phyloP scores from a whole-genome alignment of 2,888 invertebrate species.

The Hedya salicella region DNA sequence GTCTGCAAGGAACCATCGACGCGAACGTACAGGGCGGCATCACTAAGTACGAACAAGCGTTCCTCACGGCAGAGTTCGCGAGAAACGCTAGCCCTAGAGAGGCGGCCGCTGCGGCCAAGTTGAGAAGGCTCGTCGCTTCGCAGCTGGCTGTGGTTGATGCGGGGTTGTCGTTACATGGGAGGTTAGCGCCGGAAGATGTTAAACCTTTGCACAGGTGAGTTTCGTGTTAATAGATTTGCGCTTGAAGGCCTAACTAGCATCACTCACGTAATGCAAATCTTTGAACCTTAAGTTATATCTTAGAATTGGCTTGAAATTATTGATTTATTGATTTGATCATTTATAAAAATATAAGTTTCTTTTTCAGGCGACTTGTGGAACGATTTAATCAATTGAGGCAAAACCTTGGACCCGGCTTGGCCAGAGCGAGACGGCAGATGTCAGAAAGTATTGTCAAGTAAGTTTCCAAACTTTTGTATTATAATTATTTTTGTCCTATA shows the following conservation, averaged over 20 bases:
- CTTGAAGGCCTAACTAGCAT: no score
- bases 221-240: background rate
- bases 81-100: constrained; percentile 85
- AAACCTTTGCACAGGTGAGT: constrained; percentile 91
- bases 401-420: constrained; percentile 87
- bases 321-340: no score
- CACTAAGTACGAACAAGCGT: constrained; percentile 97
- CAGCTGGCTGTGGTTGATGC: constrained; percentile 93
- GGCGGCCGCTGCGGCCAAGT: constrained; percentile 77
- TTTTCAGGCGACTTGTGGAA: constrained; percentile 91
- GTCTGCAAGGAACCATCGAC: constrained; percentile 96
- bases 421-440: constrained; percentile 87
- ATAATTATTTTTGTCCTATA: constrained; percentile 8
- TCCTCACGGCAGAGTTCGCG: constrained; percentile 92
- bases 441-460: constrained; percentile 93
- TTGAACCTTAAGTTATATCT: no score
- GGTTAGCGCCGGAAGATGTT: constrained; percentile 94
- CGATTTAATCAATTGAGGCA: constrained; percentile 93
- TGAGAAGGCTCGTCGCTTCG: constrained; percentile 88
- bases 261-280: no score
- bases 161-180: constrained; percentile 93
- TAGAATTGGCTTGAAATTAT: no score
- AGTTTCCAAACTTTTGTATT: constrained; percentile 56
- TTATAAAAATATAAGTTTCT: constrained; percentile 3
- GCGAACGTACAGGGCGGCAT: constrained; percentile 98